Conservation (phyloP, 2,797 vertebrate genomes). For the Eulemur coronatus region DNA sequence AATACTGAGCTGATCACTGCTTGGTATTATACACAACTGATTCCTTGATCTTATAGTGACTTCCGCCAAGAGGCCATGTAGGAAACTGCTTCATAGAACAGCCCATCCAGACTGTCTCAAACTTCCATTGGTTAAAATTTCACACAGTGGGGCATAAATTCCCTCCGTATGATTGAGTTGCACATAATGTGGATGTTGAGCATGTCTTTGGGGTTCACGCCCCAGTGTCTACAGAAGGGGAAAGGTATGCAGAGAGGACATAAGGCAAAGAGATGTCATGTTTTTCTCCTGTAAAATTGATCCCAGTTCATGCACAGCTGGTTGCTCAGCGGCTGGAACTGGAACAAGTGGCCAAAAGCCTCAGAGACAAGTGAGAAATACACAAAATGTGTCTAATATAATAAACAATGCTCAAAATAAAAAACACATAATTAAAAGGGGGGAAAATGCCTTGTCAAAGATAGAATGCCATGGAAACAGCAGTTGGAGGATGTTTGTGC, state of each 20-base stretch:
- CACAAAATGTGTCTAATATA: not conserved
- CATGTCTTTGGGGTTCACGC: not conserved
- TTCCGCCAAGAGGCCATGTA: not conserved
- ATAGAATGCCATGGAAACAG: not conserved
- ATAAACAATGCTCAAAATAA: not conserved
- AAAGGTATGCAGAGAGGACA: not conserved
- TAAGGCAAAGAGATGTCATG: not conserved
- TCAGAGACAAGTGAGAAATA: not conserved
- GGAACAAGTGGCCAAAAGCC: not conserved
- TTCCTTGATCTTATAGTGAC: not conserved
- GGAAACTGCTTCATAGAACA: not conserved
- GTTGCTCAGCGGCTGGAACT: not conserved
- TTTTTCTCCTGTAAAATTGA: not conserved
- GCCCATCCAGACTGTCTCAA: not conserved
- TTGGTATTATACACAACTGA: not conserved
- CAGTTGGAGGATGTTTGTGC: not conserved
- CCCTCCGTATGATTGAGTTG: not conserved
- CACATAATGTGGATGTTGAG: not conserved
- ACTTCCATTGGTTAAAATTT: not conserved
- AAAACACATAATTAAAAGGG: not conserved
- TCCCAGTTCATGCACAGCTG: not conserved
- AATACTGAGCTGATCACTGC: not conserved
- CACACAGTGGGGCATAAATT: not conserved
- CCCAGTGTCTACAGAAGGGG: not conserved
- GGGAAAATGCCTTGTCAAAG: not conserved